phyloP scores from a whole-genome alignment of 2,113 vertebrate species.

The Fregetta grallaria region DNA sequence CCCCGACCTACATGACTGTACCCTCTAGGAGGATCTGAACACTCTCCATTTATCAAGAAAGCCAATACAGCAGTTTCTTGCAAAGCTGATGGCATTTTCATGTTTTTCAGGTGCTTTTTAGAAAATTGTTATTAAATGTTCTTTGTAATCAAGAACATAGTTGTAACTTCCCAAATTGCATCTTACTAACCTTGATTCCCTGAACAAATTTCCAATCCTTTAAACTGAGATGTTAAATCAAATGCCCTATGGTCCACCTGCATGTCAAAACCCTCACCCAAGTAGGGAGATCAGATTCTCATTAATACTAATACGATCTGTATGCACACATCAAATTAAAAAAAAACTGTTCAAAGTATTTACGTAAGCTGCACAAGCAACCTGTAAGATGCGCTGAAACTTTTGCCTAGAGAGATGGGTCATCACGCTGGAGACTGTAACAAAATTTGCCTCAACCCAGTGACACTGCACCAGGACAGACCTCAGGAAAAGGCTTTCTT shows the following conservation, averaged over 20 bases:
- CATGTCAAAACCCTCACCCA: background rate
- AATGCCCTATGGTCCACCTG: background rate
- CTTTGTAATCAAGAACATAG: background rate
- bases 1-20: background rate
- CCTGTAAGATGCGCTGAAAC: background rate
- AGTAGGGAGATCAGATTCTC: background rate
- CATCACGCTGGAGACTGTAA: background rate
- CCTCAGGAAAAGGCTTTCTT: background rate
- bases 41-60: background rate
- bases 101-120: background rate
- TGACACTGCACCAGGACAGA: fast-evolving
- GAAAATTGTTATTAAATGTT: background rate
- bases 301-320: background rate
- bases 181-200: background rate
- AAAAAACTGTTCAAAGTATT: background rate
- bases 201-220: background rate
- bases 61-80: background rate
- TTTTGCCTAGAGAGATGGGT: background rate
- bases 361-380: background rate
- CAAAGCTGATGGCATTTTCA: background rate
- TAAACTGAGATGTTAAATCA: background rate
- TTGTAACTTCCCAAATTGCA: background rate
- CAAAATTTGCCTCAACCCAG: background rate
- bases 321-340: background rate
- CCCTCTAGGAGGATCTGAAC: background rate